Base-by-base conservation (phyloP, 2,888 invertebrate species). In the Pogonocherus hispidulus region DNA sequence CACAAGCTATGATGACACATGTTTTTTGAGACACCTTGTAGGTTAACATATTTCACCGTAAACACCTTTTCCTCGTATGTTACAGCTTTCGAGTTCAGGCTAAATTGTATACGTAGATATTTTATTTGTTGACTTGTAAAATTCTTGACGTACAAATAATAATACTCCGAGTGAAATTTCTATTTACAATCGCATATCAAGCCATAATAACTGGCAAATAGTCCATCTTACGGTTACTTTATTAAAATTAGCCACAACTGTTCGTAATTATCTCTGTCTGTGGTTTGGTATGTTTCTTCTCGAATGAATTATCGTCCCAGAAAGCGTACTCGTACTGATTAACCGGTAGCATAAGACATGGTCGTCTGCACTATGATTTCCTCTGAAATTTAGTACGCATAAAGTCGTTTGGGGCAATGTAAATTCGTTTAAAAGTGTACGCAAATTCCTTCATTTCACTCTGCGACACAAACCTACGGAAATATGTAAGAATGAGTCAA, bases 201-300 rank as follows among this genome's bases (percentile, higher is more conserved):
- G 2, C n/a, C 20, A 19, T 6, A 27, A 5, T 35, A 55, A 35
- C 37, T 37, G 20, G 11, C 20, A 16, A 22, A 27, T 14, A 23
- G 27, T 57, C 14, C 57, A 22, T 44, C 57, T 44, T 44, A 14
- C 23, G 35, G 35, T 41, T 20, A 16, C 22, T 27, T 41, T 55
- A 55, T 55, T 57, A 57, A 57, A 57, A 57, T 60, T 60, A 49
- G 60, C 60, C 35, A 19, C 47, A 60, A 60, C 49, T 60, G 46
- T 51, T 60, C 60, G 60, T 32, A 60, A 60, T 47, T 60, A 60
- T 60, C 49, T 60, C 20, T 49, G 35, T 49, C 32, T 49, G 47
- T 60, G 35, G 47, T 60, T n/a, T 47, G 60, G 47, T 60, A 41
- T 27, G 56, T 59, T 46, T 14, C 16, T 46, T 11, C 37, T 23